Evolutionary conservation across 2,888 invertebrate species (phyloP).

Genomic region (Pollenia labialis): DNA sequence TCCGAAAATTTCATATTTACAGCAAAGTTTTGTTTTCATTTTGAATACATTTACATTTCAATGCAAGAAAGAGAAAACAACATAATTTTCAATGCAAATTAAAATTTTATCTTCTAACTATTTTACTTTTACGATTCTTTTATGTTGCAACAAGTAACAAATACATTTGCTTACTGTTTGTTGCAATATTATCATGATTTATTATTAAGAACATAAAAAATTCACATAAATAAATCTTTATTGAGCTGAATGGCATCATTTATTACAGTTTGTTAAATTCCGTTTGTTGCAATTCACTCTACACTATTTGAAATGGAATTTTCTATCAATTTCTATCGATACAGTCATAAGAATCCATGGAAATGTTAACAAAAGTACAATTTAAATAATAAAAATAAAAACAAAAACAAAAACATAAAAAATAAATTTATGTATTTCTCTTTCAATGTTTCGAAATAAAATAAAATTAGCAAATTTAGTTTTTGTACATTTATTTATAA

Average conservation of each 20-base stretch:
- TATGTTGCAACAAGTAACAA: slow-evolving; percentile 7
- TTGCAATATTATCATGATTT: slow-evolving; percentile 35
- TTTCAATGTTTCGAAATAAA: background rate
- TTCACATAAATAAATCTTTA: slow-evolving; percentile 16
- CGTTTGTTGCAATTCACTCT: background rate
- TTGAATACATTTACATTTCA: background rate
- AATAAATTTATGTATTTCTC: background rate
- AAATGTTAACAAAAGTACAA: slow-evolving; percentile 29
- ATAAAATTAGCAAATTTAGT: too few species aligned
- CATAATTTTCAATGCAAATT: background rate
- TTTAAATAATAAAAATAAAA: slow-evolving; percentile 9
- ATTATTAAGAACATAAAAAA: background rate
- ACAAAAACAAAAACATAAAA: background rate
- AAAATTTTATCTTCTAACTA: slow-evolving; percentile 13
- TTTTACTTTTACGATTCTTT: background rate
- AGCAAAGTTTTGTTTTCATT: background rate
- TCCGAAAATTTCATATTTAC: background rate
- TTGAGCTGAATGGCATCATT: slow-evolving; percentile 34
- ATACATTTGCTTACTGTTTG: slow-evolving; percentile 29
- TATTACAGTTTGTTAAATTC: background rate
- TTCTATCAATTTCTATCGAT: slow-evolving; percentile 2
- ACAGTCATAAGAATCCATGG: background rate
- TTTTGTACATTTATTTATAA: too few species aligned
- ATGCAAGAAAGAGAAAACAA: background rate
- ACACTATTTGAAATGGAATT: background rate